Percentiles rank a stretch among this genome's conserved stretches.
Conservation (phyloP, 2,113 vertebrate species). For the Garra rufa region DNA sequence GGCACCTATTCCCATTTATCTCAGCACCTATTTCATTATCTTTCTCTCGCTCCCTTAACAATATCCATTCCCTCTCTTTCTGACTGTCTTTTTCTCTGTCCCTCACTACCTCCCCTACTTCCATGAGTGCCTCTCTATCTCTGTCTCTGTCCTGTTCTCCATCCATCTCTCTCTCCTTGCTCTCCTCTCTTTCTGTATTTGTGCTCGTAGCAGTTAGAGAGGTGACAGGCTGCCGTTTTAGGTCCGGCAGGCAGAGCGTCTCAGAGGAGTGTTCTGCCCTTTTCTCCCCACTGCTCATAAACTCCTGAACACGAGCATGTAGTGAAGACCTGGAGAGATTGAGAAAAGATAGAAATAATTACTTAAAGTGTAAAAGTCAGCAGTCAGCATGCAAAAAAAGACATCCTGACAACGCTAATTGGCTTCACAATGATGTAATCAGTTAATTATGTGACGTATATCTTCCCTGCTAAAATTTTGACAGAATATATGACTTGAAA, state of each 20-base stretch:
- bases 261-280: neutral
- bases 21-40: constrained; percentile 26
- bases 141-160: constrained; percentile 34
- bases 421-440: neutral
- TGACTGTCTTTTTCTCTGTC: constrained; percentile 37
- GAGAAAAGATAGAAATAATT: constrained; percentile 14
- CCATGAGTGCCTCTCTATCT: constrained; percentile 27
- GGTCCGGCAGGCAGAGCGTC: constrained; percentile 50
- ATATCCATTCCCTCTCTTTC: constrained; percentile 27
- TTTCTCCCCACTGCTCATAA: constrained; percentile 58
- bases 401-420: neutral
- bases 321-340: constrained; percentile 51
- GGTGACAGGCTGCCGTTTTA: constrained; percentile 46
- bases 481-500: neutral
- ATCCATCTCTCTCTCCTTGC: constrained; percentile 22
- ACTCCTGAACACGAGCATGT: constrained; percentile 61
- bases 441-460: neutral
- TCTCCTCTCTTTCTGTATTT: neutral
- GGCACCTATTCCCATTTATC: neutral
- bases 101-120: neutral
- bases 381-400: neutral
- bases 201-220: neutral
- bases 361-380: constrained; percentile 2
- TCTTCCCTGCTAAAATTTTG: neutral
- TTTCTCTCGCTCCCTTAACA: neutral